A percentile compares a stretch with the other conserved stretches of the same genome.
These are phyloP conservation scores for Platichthys stellatus DNA, from an alignment of 2,113 vertebrate genomes.

Conservation along the genomic window DNA sequence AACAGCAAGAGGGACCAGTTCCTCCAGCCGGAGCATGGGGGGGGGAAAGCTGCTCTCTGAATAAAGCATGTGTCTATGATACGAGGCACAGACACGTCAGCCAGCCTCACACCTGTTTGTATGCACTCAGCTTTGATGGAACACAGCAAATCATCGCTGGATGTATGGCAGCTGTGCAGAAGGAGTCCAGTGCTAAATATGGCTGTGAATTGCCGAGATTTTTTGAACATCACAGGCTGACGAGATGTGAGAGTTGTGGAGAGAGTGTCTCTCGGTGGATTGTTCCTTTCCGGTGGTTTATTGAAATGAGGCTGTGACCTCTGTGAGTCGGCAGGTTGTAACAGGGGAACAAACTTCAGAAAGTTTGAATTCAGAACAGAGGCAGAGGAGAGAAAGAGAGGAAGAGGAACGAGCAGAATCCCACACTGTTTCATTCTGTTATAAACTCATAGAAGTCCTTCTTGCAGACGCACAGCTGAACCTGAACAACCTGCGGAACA, in stretches of 20 bases:
- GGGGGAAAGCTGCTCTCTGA: conserved; percentile 18
- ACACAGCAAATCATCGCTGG: neutral
- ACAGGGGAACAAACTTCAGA: neutral
- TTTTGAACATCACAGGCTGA: neutral
- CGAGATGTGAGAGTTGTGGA: neutral
- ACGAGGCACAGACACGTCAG: conserved; percentile 7
- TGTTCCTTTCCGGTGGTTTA: neutral
- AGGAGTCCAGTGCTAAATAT: neutral
- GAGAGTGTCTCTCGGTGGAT: neutral
- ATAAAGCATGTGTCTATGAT: conserved; percentile 22
- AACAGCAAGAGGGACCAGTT: neutral
- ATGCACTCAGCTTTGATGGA: neutral
- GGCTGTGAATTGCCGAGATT: neutral
- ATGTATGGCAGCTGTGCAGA: neutral
- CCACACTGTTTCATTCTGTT: too few relatives aligned
- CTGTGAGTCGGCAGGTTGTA: neutral
- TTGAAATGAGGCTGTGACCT: neutral
- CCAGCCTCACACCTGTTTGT: neutral
- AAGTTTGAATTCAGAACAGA: neutral
- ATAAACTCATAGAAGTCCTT: neutral
- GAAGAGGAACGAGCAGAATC: too few relatives aligned
- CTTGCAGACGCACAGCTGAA: neutral
- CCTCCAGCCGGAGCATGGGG: neutral
- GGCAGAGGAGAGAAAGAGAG: too few relatives aligned
- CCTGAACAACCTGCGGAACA: neutral